Base-by-base conservation (phyloP, 2,797 vertebrate genomes). In the Gobio occitaniae region DNA sequence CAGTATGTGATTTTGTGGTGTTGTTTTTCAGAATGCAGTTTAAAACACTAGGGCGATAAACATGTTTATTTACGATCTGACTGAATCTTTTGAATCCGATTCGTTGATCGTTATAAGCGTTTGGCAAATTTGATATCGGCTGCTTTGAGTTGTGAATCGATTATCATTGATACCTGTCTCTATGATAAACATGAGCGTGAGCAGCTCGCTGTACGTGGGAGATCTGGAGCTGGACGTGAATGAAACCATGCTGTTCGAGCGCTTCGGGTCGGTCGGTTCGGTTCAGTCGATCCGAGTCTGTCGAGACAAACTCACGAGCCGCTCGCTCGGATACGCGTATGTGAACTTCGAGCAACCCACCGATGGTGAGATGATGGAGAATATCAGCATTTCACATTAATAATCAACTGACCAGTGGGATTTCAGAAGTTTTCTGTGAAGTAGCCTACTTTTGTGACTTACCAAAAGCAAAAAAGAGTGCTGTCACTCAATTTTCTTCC, bases 201-300 rank as follows among this genome's bases (percentile, higher is more conserved):
- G 1, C 15, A 3, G 38, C 86, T 97, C 96, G 41, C 93, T 97
- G 66, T 97, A 97, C 86, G 96, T 97, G 83, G 97, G 97, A 69
- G 97, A 97, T 79, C 94, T 97, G 79, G 96, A 97, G 86, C 94
- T 93, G 83, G 96, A 97, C 89, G 96, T 97, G 90, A 97, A 96
- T 48, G 96, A 97, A 92, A 96, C 96, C 90, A 97, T 97, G 96
- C 95, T 97, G 79, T 97, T 97, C 86, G 96, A 97, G 94, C 96
- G 96, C 92, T 97, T 97, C 93, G 95, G 96, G 87, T 96, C 96
- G 5, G 95, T 96, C 59, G 97, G 96, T 87, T 95, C 96, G 2
- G 97, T 97, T 92, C 94, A 97, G 25, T 97, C 97, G 50, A 97
- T 97, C 91, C 95, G 96, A 74, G 96, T 97, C 54, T 97, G 97